Conservation (phyloP, 1,140 invertebrate species). For the Drosophila rhopaloa region DNA sequence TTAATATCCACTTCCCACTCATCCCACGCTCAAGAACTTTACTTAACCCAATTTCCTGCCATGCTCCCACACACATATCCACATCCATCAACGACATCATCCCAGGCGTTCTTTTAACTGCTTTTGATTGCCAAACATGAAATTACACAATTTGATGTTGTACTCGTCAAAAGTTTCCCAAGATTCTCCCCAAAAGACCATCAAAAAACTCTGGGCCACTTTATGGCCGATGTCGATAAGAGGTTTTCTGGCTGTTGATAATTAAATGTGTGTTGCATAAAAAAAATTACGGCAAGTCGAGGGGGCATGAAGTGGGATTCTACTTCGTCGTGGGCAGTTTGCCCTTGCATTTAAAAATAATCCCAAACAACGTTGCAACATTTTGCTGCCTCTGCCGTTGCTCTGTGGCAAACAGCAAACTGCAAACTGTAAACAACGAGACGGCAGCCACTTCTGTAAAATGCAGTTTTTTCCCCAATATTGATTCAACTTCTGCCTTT, state of each 20-base stretch:
- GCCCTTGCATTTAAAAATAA: conserved; percentile 80
- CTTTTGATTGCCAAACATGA: conserved; percentile 39
- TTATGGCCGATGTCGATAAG: conserved; percentile 43
- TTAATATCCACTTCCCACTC: conserved; percentile 19
- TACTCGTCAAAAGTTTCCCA: conserved; percentile 20
- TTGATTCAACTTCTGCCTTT: conserved; percentile 63
- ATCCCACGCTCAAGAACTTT: conserved; percentile 30
- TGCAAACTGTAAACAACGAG: conserved; percentile 44
- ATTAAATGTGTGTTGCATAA: conserved; percentile 69
- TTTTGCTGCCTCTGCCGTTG: conserved; percentile 17
- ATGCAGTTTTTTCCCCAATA: conserved; percentile 52
- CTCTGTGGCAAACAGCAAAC: conserved; percentile 33
- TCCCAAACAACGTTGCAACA: conserved; percentile 60
- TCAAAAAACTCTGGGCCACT: conserved; percentile 16
- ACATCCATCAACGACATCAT: conserved; percentile 20
- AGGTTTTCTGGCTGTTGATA: conserved; percentile 40
- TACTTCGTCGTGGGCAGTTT: conserved; percentile 60
- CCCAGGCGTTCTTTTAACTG: conserved; percentile 31
- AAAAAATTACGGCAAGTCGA: conserved; percentile 1
- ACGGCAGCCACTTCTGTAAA: conserved; percentile 39
- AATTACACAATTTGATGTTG: conserved; percentile 41
- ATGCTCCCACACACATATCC: conserved; percentile 12
- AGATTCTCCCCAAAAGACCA: conserved; percentile 17
- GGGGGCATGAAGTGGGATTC: conserved; percentile 14
- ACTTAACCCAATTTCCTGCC: conserved; percentile 50